Evolutionary conservation across 2,797 vertebrate species (phyloP).

Genomic region (Trachops cirrhosus): DNA sequence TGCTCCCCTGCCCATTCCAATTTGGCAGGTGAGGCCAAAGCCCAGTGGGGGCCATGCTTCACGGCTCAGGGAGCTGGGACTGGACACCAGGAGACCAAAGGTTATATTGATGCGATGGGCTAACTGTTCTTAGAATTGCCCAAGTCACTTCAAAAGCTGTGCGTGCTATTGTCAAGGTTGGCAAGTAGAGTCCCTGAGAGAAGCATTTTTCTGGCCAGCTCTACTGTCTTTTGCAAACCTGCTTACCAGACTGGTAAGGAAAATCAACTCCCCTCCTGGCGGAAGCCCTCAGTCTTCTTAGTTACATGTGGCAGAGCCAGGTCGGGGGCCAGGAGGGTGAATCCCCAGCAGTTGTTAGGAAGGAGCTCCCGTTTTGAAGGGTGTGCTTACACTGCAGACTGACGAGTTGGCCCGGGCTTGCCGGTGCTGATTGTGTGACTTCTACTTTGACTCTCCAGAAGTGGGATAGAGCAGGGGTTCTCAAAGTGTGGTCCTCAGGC

Average conservation of each 20-base stretch:
- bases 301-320: not conserved
- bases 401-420: not conserved
- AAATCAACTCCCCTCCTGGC: not conserved
- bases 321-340: not conserved
- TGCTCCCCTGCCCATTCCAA: conserved; percentile 42
- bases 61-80: not conserved
- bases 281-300: not conserved
- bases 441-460: not conserved
- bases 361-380: not conserved
- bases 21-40: conserved; percentile 32
- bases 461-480: not conserved
- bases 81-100: not conserved
- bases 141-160: not conserved
- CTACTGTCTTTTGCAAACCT: not conserved
- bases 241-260: not conserved
- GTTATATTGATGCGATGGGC: not conserved
- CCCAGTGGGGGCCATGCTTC: not conserved
- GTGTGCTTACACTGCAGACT: not conserved
- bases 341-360: not conserved
- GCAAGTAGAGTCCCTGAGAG: not conserved
- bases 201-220: not conserved
- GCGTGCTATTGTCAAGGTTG: not conserved
- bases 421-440: not conserved
- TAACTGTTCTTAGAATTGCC: not conserved
- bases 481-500: not conserved